These are phyloP conservation scores for Zootermopsis nevadensis DNA, from an alignment of 2,888 invertebrate species.

Conservation along the genomic window DNA sequence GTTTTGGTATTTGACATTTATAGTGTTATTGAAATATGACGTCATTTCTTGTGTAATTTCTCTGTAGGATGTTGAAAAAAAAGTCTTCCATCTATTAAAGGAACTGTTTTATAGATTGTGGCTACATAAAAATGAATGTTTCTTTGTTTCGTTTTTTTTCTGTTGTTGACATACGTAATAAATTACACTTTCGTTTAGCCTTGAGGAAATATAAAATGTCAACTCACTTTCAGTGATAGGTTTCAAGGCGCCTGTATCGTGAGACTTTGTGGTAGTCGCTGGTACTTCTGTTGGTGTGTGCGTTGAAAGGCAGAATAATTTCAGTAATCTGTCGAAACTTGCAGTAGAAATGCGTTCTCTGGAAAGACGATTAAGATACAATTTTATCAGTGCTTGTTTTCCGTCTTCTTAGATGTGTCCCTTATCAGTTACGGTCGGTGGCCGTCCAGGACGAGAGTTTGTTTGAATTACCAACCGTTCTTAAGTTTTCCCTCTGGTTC, in stretches of 20 bases:
- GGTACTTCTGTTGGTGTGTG: neutral
- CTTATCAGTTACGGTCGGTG: too few species aligned
- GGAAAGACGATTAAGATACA: too few species aligned
- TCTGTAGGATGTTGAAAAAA: neutral
- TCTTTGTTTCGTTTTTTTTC: neutral
- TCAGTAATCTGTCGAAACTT: too few species aligned
- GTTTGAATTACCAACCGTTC: too few species aligned
- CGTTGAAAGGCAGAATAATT: too few species aligned
- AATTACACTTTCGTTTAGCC: conserved; percentile 19
- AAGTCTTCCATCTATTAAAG: neutral
- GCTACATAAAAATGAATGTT: neutral
- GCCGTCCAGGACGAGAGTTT: too few species aligned
- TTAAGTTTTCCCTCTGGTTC: too few species aligned
- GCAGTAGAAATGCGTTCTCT: too few species aligned
- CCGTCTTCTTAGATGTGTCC: too few species aligned
- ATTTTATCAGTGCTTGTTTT: too few species aligned
- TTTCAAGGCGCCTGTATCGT: neutral
- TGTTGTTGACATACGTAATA: conserved; percentile 26
- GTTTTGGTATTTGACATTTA: too few species aligned
- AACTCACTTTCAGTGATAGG: neutral
- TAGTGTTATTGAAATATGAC: neutral
- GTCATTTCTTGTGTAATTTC: neutral
- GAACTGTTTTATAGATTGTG: neutral
- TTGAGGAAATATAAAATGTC: neutral
- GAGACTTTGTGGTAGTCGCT: neutral